phyloP scores from a whole-genome alignment of 1,140 invertebrate species.

The Ladona fulva region DNA sequence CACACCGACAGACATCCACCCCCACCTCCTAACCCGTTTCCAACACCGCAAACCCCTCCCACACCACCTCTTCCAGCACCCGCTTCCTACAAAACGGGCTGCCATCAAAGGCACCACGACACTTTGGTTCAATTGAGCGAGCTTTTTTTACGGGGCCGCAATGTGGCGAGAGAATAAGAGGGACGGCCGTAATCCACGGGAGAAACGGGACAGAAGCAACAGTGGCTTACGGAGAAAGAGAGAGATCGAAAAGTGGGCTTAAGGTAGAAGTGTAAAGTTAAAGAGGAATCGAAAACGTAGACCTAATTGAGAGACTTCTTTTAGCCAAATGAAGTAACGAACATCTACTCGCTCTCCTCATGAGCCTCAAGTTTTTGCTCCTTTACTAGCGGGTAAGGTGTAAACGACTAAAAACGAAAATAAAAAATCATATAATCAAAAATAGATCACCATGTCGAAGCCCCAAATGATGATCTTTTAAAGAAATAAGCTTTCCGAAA shows the following conservation, averaged over 20 bases:
- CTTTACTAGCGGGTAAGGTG: too few relatives aligned
- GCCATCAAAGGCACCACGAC: slow-evolving; percentile 1
- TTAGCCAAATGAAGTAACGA: too few relatives aligned
- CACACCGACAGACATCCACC: background rate
- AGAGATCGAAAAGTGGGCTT: background rate
- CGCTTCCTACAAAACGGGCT: background rate
- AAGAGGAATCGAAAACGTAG: too few relatives aligned
- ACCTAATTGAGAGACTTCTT: too few relatives aligned
- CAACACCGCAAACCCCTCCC: background rate
- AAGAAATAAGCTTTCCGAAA: too few relatives aligned
- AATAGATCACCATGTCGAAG: too few relatives aligned
- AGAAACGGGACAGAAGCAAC: background rate
- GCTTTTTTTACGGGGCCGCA: background rate
- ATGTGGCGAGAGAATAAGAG: background rate
- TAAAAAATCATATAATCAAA: too few relatives aligned
- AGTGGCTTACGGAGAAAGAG: background rate
- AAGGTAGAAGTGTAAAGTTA: too few relatives aligned
- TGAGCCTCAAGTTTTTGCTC: too few relatives aligned
- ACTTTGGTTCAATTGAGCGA: background rate
- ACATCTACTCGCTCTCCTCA: too few relatives aligned
- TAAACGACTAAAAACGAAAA: too few relatives aligned
- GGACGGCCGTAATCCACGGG: background rate
- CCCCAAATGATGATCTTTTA: too few relatives aligned
- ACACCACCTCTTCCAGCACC: background rate
- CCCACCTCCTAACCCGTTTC: background rate